Percentiles rank a stretch among this genome's conserved stretches.
phyloP scores from a whole-genome alignment of 2,797 vertebrate species.

The Peromyscus melanophrys region DNA sequence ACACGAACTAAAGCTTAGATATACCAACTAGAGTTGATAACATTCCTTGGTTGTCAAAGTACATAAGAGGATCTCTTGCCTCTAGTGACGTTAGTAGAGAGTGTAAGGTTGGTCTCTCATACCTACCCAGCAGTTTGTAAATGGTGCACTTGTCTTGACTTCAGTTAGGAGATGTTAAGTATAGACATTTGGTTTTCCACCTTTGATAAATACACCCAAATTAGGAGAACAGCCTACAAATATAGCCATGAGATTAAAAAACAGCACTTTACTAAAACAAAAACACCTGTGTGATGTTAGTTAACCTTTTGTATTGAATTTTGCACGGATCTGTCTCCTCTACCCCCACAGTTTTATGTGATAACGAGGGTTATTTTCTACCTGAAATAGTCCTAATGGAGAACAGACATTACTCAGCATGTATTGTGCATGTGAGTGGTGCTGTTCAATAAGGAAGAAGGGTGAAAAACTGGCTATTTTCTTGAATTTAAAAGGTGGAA shows the following conservation, averaged over 20 bases:
- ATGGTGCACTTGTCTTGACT: neutral
- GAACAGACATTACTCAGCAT: conserved; percentile 16
- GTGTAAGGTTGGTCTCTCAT: neutral
- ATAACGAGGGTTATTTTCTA: conserved; percentile 60
- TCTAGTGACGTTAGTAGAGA: neutral
- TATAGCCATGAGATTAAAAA: conserved; percentile 17
- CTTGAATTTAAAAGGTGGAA: conserved; percentile 58
- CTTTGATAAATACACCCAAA: conserved; percentile 47
- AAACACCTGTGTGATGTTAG: neutral
- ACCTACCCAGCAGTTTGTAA: conserved; percentile 8
- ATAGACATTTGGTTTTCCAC: conserved; percentile 61
- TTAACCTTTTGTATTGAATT: neutral
- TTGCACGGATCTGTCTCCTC: neutral
- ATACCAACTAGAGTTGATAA: neutral
- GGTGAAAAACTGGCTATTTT: neutral
- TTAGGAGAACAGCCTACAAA: neutral
- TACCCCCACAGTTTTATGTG: neutral
- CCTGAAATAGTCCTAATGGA: conserved; percentile 53
- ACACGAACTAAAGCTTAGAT: conserved; percentile 24
- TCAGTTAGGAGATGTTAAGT: neutral
- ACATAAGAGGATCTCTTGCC: conserved; percentile 19
- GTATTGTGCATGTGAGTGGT: conserved; percentile 72
- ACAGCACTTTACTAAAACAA: neutral
- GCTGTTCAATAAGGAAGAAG: conserved; percentile 34
- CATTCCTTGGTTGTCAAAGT: conserved; percentile 5